Evolutionary conservation across 1,140 invertebrate species (phyloP), one percentile per base, ranked within the genome.

Genomic region (Asbolus verrucosus): DNA sequence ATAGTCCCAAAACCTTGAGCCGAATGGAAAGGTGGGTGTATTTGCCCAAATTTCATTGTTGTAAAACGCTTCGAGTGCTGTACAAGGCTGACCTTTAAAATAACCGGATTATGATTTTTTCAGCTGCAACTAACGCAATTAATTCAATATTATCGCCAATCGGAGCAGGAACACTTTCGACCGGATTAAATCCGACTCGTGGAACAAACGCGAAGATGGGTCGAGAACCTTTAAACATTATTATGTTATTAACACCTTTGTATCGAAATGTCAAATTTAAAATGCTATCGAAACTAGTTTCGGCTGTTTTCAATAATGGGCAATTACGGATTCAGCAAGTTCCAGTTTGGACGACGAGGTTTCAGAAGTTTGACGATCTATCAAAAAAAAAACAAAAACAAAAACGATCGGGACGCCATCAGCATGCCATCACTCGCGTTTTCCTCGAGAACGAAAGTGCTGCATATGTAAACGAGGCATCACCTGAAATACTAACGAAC

Each of bases 81-180:
- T 61, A 33, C 54, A 62, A 36, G 30, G 59, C 36, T 62, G 59
- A 62, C 59, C 59, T 62, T 62, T 62, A 4, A 33, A 62, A 21
- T 36, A 62, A 62, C 59, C 59, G 59, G 59, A 62, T 62, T 62
- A 62, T 36, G 39, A 43, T 6, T 27, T 54, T 27, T 27, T 13
- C 0, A 54, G 14, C 15, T 9, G 43, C 19, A 11, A 43, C 13
- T 6, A 43, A 43, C 46, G 19, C 27, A 50, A 41, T 41, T 50
- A 50, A 50, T 50, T 50, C 14, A 11, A 46, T 5, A 19, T 46
- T 46, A 46, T 5, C 8, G 11, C 6, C 6, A 36, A 36, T 6
- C 33, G 11, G 11, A 36, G 11, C 33, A 2, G 11, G 11, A n/a
- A n/a, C n/a, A n/a, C n/a, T n/a, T n/a, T n/a, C n/a, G n/a, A n/a